Evolutionary conservation across 2,113 vertebrate genomes (phyloP), one percentile per base, ranked within the genome.

Genomic region (Nematolebias whitei): DNA sequence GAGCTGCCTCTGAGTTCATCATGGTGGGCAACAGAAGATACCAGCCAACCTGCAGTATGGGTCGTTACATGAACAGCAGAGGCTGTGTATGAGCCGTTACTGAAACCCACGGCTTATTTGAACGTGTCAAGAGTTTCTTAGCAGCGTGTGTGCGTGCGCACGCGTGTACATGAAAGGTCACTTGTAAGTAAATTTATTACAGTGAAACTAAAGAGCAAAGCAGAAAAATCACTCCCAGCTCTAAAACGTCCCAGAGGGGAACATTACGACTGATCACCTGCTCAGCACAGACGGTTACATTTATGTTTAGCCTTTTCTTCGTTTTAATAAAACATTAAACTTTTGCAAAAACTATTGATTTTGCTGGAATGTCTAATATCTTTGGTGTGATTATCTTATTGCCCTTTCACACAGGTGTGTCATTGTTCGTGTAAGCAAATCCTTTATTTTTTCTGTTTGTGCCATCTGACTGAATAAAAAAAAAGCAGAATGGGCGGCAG

Each of bases 51-150:
- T 20, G 9, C 32, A 52, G 2, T 39, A 39, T 49, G 19, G 5
- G 41, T 23, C 43, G 26, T 51, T 60, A 16, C 57, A 63, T 62
- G 18, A 51, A 75, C 35, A 58, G 23, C 26, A 63, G 20, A 16
- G 20, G 2, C 54, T 65, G 4, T 15, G 12, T 47, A 63, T 23
- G 4, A 12, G 9, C 22, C 1, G 35, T 40, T 35, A 60, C 39
- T 40, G 1, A 66, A 48, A 41, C 39, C 16, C 32, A 43, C 14
- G 2, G 1, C 13, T 12, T 40, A 38, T 16, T n/a, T 5, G 12
- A 51, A 24, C 41, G 12, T 26, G n/a, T 40, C 35, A 40, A 7
- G 22, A 24, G 22, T 12, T 13, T 7, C 15, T 18, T 18, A 23
- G 20, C 24, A 11, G 15, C 26, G 23, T 52, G 15, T 51, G 16